Evolutionary conservation across 2,797 vertebrate genomes (phyloP), one percentile per base, ranked within the genome.

Genomic region (Ctenochaetus hawaiiensis): DNA sequence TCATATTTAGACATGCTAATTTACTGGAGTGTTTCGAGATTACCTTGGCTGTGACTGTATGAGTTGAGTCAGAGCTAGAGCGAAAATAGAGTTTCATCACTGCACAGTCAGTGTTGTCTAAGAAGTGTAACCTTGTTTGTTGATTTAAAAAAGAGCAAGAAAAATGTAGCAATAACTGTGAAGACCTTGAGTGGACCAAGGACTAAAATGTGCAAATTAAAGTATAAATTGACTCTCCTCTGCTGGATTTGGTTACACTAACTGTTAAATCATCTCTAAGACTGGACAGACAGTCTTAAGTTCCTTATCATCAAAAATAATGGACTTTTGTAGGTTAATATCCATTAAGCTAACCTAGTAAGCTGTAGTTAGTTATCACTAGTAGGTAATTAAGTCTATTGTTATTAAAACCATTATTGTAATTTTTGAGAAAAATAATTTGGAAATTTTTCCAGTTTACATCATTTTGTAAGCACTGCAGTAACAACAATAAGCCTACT

Each of bases 1-100:
- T 51, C 10, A 22, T 17, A 23, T 63, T 68, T 23, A 59, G 18
- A 70, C 12, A 47, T 44, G 47, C 37, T 37, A 67, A 75, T 68
- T 70, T 26, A 30, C 3, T 39, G 17, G 20, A 22, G 26, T 9
- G 34, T 30, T 10, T 2, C 13, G 17, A 53, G 16, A 20, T 26
- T 16, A 56, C 20, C 30, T 54, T 18, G 12, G 44, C 16, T 0
- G 0, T n/a, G n/a, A 20, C 12, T 41, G 37, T 20, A 8, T 39
- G 8, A 14, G 26, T 10, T 0, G 1, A 58, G 20, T 67, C 14
- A 34, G 23, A 59, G 9, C 13, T 2, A 5, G 3, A 61, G n/a
- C 26, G 18, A 14, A 53, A 37, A 39, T 4, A 30, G 13, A 62
- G 5, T 71, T 18, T 2, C 20, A 26, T 51, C 20, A 52, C 37